Base-by-base conservation (phyloP, 2,113 vertebrate species). In the Miniopterus natalensis region DNA sequence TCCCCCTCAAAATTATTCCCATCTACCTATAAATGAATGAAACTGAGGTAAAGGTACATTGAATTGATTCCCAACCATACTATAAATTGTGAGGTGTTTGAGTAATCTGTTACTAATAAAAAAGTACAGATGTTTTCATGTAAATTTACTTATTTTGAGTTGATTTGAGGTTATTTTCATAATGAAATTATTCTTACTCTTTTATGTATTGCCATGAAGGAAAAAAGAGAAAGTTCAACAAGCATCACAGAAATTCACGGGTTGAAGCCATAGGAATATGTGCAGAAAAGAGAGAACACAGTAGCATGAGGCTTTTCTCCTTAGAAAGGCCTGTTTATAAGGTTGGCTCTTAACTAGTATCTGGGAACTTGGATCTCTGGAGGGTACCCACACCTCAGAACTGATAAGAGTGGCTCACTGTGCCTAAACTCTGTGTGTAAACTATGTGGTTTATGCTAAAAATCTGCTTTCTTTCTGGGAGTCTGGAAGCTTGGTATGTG, bases 81-180 rank as follows among this genome's bases (percentile, higher is more conserved):
- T 66, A 6, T 84, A 80, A 79, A 5, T 66, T 85, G 49, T 80
- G 51, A 68, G 13, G 36, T 36, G 12, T 80, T 84, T 49, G 59
- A 70, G 49, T 63, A 47, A 83, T 77, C 68, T 84, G 12, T 74
- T 59, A 59, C 15, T 73, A n/a, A 65, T 8, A 14, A 57, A 70
- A 49, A 84, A 36, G 8, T 68, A 61, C 11, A 23, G n/a, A 23
- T 23, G 27, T 40, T 84, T 94, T 51, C 59, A 80, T 66, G 36
- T 53, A 29, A 68, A 85, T 80, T 88, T 80, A 88, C 47, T 66
- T 86, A 42, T 61, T 90, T 80, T 90, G 36, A 74, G 57, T 63
- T 92, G 80, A 75, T 74, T 68, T 5, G 47, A 61, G 20, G 14
- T 12, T 53, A 31, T 86, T 12, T 55, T 2, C 4, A 2, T 75